A percentile compares a stretch with the other conserved stretches of the same genome.
Evolutionary conservation across 2,113 vertebrate species (phyloP).

Genomic region (Eolophus roseicapilla): DNA sequence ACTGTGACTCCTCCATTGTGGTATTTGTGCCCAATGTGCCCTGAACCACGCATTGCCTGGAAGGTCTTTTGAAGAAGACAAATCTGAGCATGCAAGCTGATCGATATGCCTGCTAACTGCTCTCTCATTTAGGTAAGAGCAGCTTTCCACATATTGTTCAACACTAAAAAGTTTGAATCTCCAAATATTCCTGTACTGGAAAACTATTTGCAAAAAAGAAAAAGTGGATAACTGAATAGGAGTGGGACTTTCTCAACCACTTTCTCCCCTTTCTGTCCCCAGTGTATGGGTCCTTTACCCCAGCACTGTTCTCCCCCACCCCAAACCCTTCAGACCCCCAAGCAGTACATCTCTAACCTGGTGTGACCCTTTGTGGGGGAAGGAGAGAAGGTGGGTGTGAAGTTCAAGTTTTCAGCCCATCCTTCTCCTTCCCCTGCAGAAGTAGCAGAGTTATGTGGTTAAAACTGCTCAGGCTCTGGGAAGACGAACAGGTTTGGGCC

Average conservation of each 20-base stretch:
- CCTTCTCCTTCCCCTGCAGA: neutral
- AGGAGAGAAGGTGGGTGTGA: neutral
- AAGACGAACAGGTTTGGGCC: neutral
- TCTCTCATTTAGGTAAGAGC: accelerated
- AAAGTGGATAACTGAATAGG: neutral
- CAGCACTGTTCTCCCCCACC: neutral
- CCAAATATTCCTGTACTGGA: neutral
- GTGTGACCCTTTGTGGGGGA: neutral
- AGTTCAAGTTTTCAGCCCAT: neutral
- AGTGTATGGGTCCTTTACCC: neutral
- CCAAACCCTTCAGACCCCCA: neutral
- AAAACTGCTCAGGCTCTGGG: neutral
- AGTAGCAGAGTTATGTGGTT: accelerated
- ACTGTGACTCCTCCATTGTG: neutral
- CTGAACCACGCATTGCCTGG: neutral
- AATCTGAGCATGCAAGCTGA: neutral
- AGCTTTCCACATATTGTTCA: neutral
- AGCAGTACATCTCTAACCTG: neutral
- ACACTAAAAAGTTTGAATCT: neutral
- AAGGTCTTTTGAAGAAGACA: neutral
- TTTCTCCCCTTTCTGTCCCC: neutral
- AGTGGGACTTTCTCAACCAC: accelerated
- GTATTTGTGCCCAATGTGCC: neutral
- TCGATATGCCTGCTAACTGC: neutral
- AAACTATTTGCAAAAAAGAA: neutral